Percentiles rank a stretch among this genome's conserved stretches.
These are phyloP conservation scores for Wiebesia pumilae DNA, from an alignment of 1,140 invertebrate species.

Conservation along the genomic window DNA sequence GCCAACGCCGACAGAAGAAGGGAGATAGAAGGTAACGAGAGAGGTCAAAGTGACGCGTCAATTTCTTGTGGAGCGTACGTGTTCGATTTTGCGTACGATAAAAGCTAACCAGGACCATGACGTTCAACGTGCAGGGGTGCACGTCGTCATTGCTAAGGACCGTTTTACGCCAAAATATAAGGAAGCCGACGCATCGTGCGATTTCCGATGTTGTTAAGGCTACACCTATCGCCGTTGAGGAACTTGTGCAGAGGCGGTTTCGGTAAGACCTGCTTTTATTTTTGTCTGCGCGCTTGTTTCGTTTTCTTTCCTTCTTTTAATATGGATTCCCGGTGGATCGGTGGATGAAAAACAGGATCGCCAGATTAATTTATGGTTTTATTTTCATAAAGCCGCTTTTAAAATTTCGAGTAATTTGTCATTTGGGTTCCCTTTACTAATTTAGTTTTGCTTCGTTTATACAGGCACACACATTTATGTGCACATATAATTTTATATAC, in stretches of 20 bases:
- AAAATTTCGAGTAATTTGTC: no score
- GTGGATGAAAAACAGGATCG: no score
- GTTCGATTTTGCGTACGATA: neutral
- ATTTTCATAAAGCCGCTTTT: no score
- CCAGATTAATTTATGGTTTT: no score
- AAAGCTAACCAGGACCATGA: conserved; percentile 44
- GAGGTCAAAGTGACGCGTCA: conserved; percentile 3
- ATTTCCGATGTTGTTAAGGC: neutral
- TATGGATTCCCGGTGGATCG: no score
- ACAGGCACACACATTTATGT: no score
- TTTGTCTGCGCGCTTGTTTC: neutral
- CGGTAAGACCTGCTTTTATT: neutral
- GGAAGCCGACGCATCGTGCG: conserved; percentile 15
- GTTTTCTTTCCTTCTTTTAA: neutral
- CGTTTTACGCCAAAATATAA: conserved; percentile 34
- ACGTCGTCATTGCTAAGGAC: conserved; percentile 49
- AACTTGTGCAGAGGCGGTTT: neutral
- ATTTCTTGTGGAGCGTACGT: neutral
- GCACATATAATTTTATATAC: no score
- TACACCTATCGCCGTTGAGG: conserved; percentile 13
- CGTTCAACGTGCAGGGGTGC: conserved; percentile 56
- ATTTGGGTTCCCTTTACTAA: no score
- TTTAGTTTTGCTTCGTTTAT: no score
- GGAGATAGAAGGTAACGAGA: neutral
- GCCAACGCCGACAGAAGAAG: no score